Evolutionary conservation across 1,140 invertebrate genomes (phyloP), one percentile per base, ranked within the genome.

Genomic region (Drosophila mauritiana): DNA sequence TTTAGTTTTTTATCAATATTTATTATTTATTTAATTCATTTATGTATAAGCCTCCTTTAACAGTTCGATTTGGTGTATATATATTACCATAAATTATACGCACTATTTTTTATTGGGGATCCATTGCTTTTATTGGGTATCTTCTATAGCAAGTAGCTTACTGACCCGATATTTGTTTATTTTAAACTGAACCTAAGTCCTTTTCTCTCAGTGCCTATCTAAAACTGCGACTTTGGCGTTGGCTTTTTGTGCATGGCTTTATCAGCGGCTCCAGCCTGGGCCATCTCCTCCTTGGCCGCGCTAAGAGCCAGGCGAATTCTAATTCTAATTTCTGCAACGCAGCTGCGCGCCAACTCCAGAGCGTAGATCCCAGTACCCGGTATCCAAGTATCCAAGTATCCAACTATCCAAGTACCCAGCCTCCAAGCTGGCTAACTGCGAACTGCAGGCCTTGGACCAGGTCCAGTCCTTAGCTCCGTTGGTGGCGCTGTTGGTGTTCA

Each of bases 401-500:
- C 27, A 6, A 27, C 27, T 31, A 31, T 31, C 31, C 31, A 31
- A 31, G 49, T 55, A 15, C 45, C 25, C 25, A 53, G 59, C 31
- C 31, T 22, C 58, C 68, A 15, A 48, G 10, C 46, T 48, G 45
- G 27, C 48, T 34, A 51, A 51, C 48, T 51, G 48, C 4, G 4
- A 39, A 39, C 37, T 17, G 46, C 56, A 46, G 57, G 17, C 55
- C 43, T 34, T 45, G 45, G 37, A 52, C 65, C 72, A 52, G 72
- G 61, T 67, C 63, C 68, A 80, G 82, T 70, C 65, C 74, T 59
- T 77, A 27, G 48, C 83, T 62, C 80, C 75, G 83, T 89, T 88
- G 83, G 83, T 88, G 83, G 83, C 84, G 72, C 84, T 88, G 83
- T 88, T 88, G 83, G 83, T 88, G 83, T 88, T 88, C 84, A 88